A percentile compares a stretch with the other conserved stretches of the same genome.
Evolutionary conservation across 2,888 invertebrate genomes (phyloP).

Genomic region (Diarsia dahlii): DNA sequence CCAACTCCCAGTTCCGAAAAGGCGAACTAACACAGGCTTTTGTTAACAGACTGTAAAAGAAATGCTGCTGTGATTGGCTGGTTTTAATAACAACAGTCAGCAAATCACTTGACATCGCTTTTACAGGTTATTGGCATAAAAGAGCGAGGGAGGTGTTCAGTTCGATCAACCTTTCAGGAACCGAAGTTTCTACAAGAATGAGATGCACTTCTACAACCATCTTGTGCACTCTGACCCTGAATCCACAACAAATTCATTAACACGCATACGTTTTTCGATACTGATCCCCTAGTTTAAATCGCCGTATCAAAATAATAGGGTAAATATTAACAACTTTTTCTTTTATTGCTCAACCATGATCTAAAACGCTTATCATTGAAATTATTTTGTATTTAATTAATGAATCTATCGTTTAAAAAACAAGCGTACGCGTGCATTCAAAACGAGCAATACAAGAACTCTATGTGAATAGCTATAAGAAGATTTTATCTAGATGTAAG

Average conservation of each 20-base stretch:
- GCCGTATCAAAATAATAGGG: conserved; percentile 9
- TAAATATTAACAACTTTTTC: neutral
- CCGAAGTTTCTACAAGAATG: neutral
- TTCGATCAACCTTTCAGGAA: neutral
- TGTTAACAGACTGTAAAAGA: neutral
- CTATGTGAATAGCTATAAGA: conserved; percentile 38
- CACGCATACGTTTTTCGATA: conserved; percentile 52
- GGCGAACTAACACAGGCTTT: neutral
- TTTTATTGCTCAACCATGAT: neutral
- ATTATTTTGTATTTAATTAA: conserved; percentile 37
- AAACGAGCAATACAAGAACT: conserved; percentile 44
- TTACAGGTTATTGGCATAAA: neutral
- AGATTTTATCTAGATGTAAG: conserved; percentile 11
- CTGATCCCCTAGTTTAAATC: conserved; percentile 52
- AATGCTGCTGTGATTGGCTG: neutral
- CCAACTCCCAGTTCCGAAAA: neutral
- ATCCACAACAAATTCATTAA: conserved; percentile 27
- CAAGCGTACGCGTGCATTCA: conserved; percentile 47
- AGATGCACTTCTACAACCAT: neutral
- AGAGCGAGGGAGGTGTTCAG: neutral
- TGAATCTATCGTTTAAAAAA: conserved; percentile 31
- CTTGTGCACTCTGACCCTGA: neutral
- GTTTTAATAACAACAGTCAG: neutral
- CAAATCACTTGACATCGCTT: neutral
- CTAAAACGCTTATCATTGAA: conserved; percentile 26